phyloP scores from a whole-genome alignment of 2,888 invertebrate species.

The Epirrhoe alternata region DNA sequence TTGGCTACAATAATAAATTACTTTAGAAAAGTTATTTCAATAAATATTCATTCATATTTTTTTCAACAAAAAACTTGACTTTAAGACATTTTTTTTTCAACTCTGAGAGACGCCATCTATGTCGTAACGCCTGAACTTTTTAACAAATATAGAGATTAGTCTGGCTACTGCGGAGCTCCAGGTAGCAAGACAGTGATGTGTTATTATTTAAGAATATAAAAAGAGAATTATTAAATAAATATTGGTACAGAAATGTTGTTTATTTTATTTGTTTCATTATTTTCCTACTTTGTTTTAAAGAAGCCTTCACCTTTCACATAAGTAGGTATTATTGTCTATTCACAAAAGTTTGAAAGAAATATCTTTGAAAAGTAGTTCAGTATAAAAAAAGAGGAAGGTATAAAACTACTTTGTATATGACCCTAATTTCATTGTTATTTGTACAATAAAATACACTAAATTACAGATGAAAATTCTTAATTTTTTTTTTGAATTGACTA shows the following conservation, averaged over 20 bases:
- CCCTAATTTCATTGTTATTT: no score
- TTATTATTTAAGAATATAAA: constrained; percentile 8
- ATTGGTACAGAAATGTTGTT: no score
- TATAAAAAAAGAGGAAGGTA: no score
- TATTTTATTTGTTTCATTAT: constrained; percentile 3
- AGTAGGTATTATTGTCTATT: no score
- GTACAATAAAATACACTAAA: no score
- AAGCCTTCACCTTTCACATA: no score
- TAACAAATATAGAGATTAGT: constrained; percentile 21
- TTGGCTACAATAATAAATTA: no score
- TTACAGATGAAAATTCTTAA: no score
- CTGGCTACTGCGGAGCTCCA: constrained; percentile 20
- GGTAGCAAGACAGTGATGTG: constrained; percentile 14
- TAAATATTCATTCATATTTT: background rate
- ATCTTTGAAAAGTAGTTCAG: no score
- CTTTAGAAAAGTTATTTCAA: background rate
- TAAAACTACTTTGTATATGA: no score
- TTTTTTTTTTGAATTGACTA: no score
- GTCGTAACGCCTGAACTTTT: constrained; percentile 38
- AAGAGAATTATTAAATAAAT: constrained; percentile 9
- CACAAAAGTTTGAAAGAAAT: no score
- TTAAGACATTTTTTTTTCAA: constrained; percentile 6
- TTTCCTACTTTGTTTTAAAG: background rate
- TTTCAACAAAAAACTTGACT: background rate
- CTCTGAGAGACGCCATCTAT: constrained; percentile 45